Evolutionary conservation across 2,888 invertebrate genomes (phyloP).

Genomic region (Drosophila cracens): DNA sequence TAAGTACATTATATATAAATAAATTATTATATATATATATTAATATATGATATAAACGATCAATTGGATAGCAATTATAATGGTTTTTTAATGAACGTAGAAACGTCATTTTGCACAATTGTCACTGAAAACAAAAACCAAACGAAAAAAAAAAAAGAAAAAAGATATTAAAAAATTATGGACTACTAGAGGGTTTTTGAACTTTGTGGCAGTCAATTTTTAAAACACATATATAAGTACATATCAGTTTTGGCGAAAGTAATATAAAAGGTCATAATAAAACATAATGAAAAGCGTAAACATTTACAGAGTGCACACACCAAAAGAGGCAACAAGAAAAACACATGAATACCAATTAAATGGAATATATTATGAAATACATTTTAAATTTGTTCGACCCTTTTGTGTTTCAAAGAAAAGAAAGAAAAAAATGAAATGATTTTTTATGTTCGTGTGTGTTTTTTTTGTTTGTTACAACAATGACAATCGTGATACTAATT

Average conservation of each 20-base stretch:
- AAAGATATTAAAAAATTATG: background rate
- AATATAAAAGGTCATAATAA: slow-evolving; percentile 41
- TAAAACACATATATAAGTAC: slow-evolving; percentile 71
- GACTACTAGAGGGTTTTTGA: slow-evolving; percentile 36
- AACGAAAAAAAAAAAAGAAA: background rate
- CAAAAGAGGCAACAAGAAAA: slow-evolving; percentile 5
- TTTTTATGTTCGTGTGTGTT: slow-evolving; percentile 15
- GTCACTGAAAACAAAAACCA: slow-evolving; percentile 21
- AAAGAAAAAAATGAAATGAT: background rate
- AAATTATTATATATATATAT: slow-evolving; percentile 40
- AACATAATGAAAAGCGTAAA: slow-evolving; percentile 62
- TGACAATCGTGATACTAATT: slow-evolving; percentile 85
- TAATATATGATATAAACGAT: slow-evolving; percentile 43
- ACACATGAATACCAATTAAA: slow-evolving; percentile 62
- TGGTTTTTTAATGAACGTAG: slow-evolving; percentile 75
- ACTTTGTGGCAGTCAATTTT: slow-evolving; percentile 64
- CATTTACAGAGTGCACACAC: slow-evolving; percentile 41
- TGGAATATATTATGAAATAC: slow-evolving; percentile 58
- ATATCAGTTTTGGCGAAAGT: slow-evolving; percentile 70
- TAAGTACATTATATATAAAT: slow-evolving; percentile 54
- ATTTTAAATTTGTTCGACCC: slow-evolving; percentile 17
- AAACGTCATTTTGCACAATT: slow-evolving; percentile 65
- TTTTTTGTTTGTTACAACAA: slow-evolving; percentile 72
- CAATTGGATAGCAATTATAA: slow-evolving; percentile 72
- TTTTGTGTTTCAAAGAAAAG: slow-evolving; percentile 10